Percentiles rank a stretch among this genome's conserved stretches.
These are phyloP conservation scores for Macrocentrus cingulum DNA, from an alignment of 1,140 invertebrate species.

Conservation along the genomic window DNA sequence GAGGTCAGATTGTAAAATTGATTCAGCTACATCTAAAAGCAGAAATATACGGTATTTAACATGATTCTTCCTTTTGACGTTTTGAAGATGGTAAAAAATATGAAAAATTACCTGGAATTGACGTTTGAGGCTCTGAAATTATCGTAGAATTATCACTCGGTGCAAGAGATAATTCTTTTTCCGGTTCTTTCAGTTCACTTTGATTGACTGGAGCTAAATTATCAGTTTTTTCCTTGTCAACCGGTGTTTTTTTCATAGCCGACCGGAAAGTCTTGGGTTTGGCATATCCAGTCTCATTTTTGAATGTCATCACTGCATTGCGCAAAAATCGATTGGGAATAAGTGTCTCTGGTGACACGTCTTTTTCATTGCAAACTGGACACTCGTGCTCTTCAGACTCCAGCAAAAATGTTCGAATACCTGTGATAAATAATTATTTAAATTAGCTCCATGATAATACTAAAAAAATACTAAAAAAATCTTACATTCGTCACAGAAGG, in stretches of 20 bases:
- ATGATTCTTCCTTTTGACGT: too few relatives aligned
- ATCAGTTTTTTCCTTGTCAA: constrained; percentile 17
- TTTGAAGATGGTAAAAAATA: too few relatives aligned
- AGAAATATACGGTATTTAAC: not conserved
- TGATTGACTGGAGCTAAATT: not conserved
- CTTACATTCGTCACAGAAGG: constrained; percentile 98
- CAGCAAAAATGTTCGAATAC: constrained; percentile 81
- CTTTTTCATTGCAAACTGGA: constrained; percentile 89
- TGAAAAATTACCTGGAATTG: constrained; percentile 14
- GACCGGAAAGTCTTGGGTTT: constrained; percentile 45
- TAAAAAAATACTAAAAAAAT: constrained; percentile 11
- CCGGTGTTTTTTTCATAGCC: constrained; percentile 28
- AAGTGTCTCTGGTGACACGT: constrained; percentile 87
- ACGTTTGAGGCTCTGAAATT: not conserved
- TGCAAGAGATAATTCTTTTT: not conserved
- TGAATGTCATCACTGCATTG: constrained; percentile 84
- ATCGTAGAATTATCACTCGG: not conserved
- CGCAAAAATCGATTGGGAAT: constrained; percentile 91
- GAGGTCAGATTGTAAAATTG: constrained; percentile 39
- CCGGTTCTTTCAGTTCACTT: not conserved
- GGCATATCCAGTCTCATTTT: constrained; percentile 85
- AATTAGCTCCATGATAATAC: not conserved
- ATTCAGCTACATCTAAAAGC: constrained; percentile 41
- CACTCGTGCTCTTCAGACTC: constrained; percentile 95
- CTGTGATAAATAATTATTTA: constrained; percentile 53